Evolutionary conservation across 2,113 vertebrate genomes (phyloP).

Genomic region (Pycnonotus jocosus): DNA sequence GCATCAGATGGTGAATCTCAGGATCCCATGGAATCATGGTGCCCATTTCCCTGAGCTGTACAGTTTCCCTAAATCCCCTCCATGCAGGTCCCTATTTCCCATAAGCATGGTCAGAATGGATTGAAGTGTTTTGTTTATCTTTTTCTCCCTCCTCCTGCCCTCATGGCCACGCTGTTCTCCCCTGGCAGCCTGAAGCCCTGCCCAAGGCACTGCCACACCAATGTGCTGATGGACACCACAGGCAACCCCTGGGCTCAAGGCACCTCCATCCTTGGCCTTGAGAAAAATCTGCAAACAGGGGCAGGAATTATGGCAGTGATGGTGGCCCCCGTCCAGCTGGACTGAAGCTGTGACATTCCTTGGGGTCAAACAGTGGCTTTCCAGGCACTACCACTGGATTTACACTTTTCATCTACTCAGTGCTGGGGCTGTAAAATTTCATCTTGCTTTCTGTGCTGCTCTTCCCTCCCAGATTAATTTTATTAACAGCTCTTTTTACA

Average conservation of each 20-base stretch:
- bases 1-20: background rate
- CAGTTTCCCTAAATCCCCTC: background rate
- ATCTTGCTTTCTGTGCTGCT: background rate
- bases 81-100: rapidly evolving
- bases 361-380: background rate
- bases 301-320: background rate
- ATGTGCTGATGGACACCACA: background rate
- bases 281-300: background rate
- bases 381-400: background rate
- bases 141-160: background rate
- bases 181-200: background rate
- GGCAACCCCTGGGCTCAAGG: background rate
- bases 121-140: rapidly evolving
- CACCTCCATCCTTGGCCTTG: background rate
- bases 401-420: background rate
- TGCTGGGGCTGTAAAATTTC: background rate
- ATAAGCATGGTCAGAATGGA: rapidly evolving
- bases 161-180: rapidly evolving
- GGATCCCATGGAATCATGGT: rapidly evolving
- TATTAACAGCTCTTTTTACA: background rate
- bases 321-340: background rate
- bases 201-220: background rate
- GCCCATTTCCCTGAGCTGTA: background rate
- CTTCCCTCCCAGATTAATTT: background rate
- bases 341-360: background rate